These are phyloP conservation scores for Bibio marci DNA, from an alignment of 2,888 invertebrate genomes.

Conservation along the genomic window DNA sequence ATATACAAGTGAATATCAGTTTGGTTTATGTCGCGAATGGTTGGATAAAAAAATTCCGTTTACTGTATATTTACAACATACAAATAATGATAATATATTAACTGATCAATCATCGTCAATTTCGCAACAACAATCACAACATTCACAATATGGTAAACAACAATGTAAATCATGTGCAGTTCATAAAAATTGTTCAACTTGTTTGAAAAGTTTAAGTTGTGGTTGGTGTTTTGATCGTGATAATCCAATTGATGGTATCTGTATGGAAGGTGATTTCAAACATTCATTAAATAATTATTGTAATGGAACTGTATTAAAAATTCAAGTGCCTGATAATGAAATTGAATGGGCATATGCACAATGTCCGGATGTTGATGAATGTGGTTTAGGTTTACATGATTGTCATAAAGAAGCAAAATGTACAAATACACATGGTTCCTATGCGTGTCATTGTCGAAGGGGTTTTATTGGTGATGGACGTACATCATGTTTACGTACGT, in stretches of 20 bases:
- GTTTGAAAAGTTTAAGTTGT: constrained; percentile 70
- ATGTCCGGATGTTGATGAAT: constrained; percentile 90
- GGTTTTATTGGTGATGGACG: constrained; percentile 81
- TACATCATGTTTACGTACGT: constrained; percentile 65
- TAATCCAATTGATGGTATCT: constrained; percentile 75
- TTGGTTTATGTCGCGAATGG: constrained; percentile 87
- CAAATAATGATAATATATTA: not conserved
- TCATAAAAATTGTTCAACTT: constrained; percentile 58
- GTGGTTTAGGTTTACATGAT: constrained; percentile 69
- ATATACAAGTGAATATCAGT: constrained; percentile 85
- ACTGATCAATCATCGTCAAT: constrained; percentile 8
- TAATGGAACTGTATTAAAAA: constrained; percentile 41
- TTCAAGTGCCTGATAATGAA: constrained; percentile 33
- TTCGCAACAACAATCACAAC: constrained; percentile 17
- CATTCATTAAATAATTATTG: constrained; percentile 52
- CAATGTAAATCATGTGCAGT: constrained; percentile 69
- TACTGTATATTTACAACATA: constrained; percentile 12
- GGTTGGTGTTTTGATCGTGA: constrained; percentile 86
- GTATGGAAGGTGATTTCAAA: constrained; percentile 74
- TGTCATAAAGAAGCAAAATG: constrained; percentile 86
- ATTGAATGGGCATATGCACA: constrained; percentile 82
- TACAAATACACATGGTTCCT: constrained; percentile 81
- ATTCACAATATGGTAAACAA: constrained; percentile 26
- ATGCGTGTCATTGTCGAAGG: constrained; percentile 71
- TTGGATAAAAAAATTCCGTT: constrained; percentile 55